phyloP scores from a whole-genome alignment of 1,140 invertebrate genomes.

The Hycleus cichorii region DNA sequence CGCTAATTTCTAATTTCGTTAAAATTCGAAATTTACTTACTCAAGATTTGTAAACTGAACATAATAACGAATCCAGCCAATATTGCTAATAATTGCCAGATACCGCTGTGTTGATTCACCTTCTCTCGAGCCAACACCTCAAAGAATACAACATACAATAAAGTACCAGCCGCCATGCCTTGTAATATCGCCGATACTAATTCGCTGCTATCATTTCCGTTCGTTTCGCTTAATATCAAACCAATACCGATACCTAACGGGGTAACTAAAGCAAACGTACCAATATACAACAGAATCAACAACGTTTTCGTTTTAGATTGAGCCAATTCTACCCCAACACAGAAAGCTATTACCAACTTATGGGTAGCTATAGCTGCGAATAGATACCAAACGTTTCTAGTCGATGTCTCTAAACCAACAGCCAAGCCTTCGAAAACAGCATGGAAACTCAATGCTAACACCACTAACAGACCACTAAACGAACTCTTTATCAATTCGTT shows the following conservation, averaged over 20 bases:
- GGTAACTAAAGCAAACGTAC: slow-evolving; percentile 71
- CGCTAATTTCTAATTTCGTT: background rate
- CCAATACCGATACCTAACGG: slow-evolving; percentile 69
- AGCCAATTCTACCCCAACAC: slow-evolving; percentile 72
- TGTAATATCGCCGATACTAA: slow-evolving; percentile 63
- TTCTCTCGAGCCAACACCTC: slow-evolving; percentile 77
- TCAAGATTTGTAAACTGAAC: slow-evolving; percentile 65
- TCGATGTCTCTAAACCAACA: slow-evolving; percentile 61
- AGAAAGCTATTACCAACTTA: slow-evolving; percentile 84
- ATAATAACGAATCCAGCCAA: slow-evolving; percentile 68
- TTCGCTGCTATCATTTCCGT: slow-evolving; percentile 51
- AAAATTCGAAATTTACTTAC: slow-evolving; percentile 53
- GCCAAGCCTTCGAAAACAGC: slow-evolving; percentile 76
- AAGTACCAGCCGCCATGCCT: slow-evolving; percentile 77
- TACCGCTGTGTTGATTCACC: slow-evolving; percentile 56
- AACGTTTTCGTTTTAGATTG: slow-evolving; percentile 55
- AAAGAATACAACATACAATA: slow-evolving; percentile 87
- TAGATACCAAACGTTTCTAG: slow-evolving; percentile 55
- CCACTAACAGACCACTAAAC: slow-evolving; percentile 56
- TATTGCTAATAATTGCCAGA: slow-evolving; percentile 62
- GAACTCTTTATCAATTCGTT: slow-evolving; percentile 36
- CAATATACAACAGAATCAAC: slow-evolving; percentile 60
- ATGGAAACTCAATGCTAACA: slow-evolving; percentile 72
- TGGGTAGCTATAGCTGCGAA: slow-evolving; percentile 80
- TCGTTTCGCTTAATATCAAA: slow-evolving; percentile 53